phyloP scores from a whole-genome alignment of 2,888 invertebrate species.

The Drosophila diplacantha region DNA sequence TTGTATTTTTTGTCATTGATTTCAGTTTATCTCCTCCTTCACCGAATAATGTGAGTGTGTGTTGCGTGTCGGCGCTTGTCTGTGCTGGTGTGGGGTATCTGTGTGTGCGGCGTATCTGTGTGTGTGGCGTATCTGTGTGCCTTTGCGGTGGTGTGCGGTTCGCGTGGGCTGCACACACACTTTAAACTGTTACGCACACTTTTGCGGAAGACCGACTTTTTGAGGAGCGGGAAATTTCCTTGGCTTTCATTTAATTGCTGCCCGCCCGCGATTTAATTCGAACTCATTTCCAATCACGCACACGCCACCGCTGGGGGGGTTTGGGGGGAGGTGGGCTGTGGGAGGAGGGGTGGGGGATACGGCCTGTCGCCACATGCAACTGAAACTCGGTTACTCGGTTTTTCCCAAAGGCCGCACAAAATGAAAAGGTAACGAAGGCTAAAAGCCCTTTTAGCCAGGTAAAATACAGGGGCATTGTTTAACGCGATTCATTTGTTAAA shows the following conservation, averaged over 20 bases:
- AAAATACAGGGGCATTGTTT: background rate
- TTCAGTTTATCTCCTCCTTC: slow-evolving; percentile 46
- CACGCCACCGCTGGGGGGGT: slow-evolving; percentile 8
- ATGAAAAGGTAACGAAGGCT: background rate
- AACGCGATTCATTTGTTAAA: background rate
- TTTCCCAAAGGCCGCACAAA: background rate
- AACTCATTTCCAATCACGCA: slow-evolving; percentile 55
- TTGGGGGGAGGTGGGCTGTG: background rate
- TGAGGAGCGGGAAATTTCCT: slow-evolving; percentile 29
- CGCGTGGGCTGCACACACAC: slow-evolving; percentile 7
- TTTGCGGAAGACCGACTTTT: slow-evolving; percentile 32
- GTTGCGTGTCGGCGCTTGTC: no score
- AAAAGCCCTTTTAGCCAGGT: background rate
- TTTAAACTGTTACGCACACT: slow-evolving; percentile 33
- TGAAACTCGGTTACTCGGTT: slow-evolving; percentile 13
- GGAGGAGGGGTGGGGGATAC: background rate
- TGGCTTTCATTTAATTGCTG: slow-evolving; percentile 53
- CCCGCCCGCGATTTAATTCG: slow-evolving; percentile 51
- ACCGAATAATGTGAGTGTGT: background rate
- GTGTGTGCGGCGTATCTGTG: background rate
- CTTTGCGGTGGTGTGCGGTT: slow-evolving; percentile 1
- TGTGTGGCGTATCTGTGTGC: background rate
- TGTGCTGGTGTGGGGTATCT: no score
- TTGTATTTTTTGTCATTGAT: slow-evolving; percentile 49
- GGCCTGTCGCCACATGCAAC: slow-evolving; percentile 36